Conservation (phyloP, 2,797 vertebrate genomes). For the Halcyon chelicuti region DNA sequence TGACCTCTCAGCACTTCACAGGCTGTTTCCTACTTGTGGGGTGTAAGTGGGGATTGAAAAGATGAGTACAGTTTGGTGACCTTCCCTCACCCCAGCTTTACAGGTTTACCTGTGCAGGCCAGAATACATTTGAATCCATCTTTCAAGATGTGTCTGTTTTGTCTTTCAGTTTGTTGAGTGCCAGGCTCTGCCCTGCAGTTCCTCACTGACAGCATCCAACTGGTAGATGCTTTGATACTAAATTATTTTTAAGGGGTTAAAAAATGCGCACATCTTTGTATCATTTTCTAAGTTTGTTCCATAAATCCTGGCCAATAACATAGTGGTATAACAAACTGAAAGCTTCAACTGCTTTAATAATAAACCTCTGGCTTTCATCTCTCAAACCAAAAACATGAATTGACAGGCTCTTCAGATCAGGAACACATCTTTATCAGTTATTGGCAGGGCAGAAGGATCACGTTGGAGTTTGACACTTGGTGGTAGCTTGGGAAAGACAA, state of each 20-base stretch:
- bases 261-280: neutral
- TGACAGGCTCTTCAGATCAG: neutral
- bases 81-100: neutral
- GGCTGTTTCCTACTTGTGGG: neutral
- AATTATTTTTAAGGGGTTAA: neutral
- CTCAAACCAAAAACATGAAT: neutral
- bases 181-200: neutral
- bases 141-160: neutral
- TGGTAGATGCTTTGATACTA: neutral
- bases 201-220: neutral
- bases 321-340: neutral
- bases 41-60: neutral
- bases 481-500: neutral
- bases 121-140: neutral
- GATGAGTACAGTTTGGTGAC: neutral
- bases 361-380: neutral
- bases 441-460: neutral
- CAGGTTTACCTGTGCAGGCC: neutral
- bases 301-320: neutral
- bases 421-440: neutral
- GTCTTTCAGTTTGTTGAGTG: neutral
- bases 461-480: neutral
- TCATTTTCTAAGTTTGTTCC: neutral
- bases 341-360: neutral
- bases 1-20: neutral